Base-by-base conservation (phyloP, 2,888 invertebrate genomes). In the Limenitis camilla region DNA sequence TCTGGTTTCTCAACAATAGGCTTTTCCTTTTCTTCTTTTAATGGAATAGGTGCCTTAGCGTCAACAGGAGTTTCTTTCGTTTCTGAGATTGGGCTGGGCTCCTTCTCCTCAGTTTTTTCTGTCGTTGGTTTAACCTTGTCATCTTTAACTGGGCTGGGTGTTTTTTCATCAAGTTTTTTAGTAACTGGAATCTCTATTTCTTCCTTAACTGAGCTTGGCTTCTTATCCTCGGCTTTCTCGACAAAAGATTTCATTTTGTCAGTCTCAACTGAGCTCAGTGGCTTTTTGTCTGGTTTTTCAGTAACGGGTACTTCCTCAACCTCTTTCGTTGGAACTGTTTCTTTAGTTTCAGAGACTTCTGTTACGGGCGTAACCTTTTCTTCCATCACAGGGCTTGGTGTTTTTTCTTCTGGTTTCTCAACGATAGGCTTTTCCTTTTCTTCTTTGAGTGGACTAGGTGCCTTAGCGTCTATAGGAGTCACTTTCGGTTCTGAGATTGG, bases 231-330 rank as follows among this genome's bases (percentile, higher is more conserved):
- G 28, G 11, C 30, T 10, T 33, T 28, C 5, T 40, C 39, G 5
- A 29, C 6, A 2, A 29, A 50, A 1, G 33, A 40, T 9, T 27
- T 40, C 5, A 55, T 58, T 0, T 42, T 49, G 4, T 32, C 33
- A 5, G 29, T 8, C 28, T 45, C 19, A 0, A 31, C 28, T 1
- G 44, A 54, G 10, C 59, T 61, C 0, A 47, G 39, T 5, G n/a
- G 39, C n/a, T 58, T 58, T 8, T 49, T 36, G 8, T 49, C 43
- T 5, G 9, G 40, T 28, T 32, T 30, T 32, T 47, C 19, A 0
- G 5, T n/a, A n/a, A n/a, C n/a, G n/a, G n/a, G n/a, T n/a, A n/a
- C n/a, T n/a, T n/a, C n/a, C n/a, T n/a, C n/a, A n/a, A n/a, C n/a
- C n/a, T n/a, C n/a, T n/a, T n/a, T n/a, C n/a, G n/a, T n/a, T n/a